Evolutionary conservation across 2,113 vertebrate species (phyloP).

Genomic region (Limnothrissa miodon): DNA sequence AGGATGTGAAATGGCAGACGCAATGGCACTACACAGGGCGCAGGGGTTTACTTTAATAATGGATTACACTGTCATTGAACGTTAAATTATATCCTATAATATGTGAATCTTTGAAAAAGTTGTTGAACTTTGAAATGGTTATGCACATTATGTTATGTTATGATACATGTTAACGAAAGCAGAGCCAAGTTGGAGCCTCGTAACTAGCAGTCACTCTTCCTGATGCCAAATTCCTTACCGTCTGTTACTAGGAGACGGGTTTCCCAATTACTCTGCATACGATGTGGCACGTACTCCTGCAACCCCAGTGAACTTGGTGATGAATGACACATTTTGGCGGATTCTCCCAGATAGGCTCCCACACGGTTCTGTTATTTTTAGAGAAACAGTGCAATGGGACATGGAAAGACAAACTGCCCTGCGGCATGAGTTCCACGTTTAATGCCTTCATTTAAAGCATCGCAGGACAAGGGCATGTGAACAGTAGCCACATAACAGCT

Average conservation of each 20-base stretch:
- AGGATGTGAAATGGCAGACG: neutral
- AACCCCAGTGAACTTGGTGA: conserved; percentile 34
- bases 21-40: neutral
- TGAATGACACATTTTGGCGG: conserved; percentile 36
- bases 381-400: neutral
- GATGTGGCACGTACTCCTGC: conserved; percentile 14
- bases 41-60: neutral
- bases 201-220: conserved; percentile 22
- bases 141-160: neutral
- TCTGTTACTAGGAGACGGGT: conserved; percentile 54
- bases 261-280: conserved; percentile 19
- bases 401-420: neutral
- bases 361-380: conserved; percentile 15
- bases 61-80: neutral
- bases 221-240: conserved; percentile 39
- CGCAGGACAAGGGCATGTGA: conserved; percentile 7
- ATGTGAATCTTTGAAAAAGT: neutral
- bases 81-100: neutral
- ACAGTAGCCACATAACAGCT: neutral
- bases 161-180: neutral
- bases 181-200: neutral
- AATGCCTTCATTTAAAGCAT: neutral
- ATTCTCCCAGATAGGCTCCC: neutral
- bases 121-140: neutral
- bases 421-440: conserved; percentile 29